phyloP scores from a whole-genome alignment of 92 coral and sea anemone species.

The Nematostella vectensis region DNA sequence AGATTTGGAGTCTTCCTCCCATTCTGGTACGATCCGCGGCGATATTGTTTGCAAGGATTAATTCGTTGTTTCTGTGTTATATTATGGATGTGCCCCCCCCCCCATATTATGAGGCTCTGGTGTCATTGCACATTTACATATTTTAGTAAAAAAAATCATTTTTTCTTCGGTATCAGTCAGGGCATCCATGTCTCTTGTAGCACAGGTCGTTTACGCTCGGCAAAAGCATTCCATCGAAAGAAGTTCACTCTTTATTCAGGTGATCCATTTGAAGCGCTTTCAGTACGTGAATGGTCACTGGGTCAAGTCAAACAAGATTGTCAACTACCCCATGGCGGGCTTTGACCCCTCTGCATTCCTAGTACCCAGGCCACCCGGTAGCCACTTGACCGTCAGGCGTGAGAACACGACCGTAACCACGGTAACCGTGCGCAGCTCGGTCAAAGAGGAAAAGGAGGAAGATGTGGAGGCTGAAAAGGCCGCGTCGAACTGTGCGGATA shows the following conservation, averaged over 20 bases:
- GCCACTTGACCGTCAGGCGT: conserved; percentile 20
- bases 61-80: too few species aligned
- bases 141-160: too few species aligned
- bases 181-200: too few species aligned
- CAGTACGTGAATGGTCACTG: conserved; percentile 97
- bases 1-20: conserved; percentile 96
- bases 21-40: conserved; percentile 77
- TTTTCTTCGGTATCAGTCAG: too few species aligned
- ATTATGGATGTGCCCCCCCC: too few species aligned
- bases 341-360: conserved; percentile 98
- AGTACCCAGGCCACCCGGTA: conserved; percentile 46
- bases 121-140: too few species aligned
- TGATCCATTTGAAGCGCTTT: conserved; percentile 87
- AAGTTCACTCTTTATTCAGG: too few species aligned
- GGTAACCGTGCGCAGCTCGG: conserved; percentile 60
- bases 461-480: conserved; percentile 26
- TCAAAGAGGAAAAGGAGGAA: conserved; percentile 22
- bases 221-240: too few species aligned
- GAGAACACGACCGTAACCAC: conserved; percentile 43
- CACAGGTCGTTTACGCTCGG: too few species aligned
- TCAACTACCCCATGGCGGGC: conserved; percentile 77
- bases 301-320: conserved; percentile 96
- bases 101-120: too few species aligned
- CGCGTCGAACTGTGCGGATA: not conserved
- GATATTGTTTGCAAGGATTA: not conserved